phyloP scores from a whole-genome alignment of 2,888 invertebrate species.

The Malthinus seriepunctatus region DNA sequence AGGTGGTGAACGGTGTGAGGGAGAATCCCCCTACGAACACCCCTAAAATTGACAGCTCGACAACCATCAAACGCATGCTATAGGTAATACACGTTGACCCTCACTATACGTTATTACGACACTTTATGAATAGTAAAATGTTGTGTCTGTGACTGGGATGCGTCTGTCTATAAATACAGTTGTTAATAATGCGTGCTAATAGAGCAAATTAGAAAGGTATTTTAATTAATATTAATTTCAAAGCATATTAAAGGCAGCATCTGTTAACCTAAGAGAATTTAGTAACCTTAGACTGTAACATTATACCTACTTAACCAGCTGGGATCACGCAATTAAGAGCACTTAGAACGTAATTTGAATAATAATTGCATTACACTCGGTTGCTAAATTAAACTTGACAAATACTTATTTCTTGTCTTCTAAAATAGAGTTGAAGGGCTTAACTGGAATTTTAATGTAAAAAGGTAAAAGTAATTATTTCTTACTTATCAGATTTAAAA shows the following conservation, averaged over 20 bases:
- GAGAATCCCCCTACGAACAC: slow-evolving; percentile 24
- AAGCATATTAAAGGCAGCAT: slow-evolving; percentile 34
- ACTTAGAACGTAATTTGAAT: slow-evolving; percentile 43
- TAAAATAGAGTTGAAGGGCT: slow-evolving; percentile 27
- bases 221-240: slow-evolving; percentile 36
- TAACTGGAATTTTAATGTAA: slow-evolving; percentile 34
- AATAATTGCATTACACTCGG: slow-evolving; percentile 39
- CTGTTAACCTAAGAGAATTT: slow-evolving; percentile 39
- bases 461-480: slow-evolving; percentile 25
- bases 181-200: slow-evolving; percentile 27
- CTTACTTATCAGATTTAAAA: slow-evolving; percentile 19
- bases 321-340: slow-evolving; percentile 42
- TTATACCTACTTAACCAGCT: slow-evolving; percentile 42
- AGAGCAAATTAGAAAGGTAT: slow-evolving; percentile 34
- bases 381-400: slow-evolving; percentile 37
- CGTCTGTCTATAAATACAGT: slow-evolving; percentile 20
- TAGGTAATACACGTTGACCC: slow-evolving; percentile 11
- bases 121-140: slow-evolving; percentile 5
- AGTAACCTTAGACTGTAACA: slow-evolving; percentile 40
- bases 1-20: slow-evolving; percentile 24
- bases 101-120: not conserved
- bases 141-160: not conserved
- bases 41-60: slow-evolving; percentile 25
- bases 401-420: slow-evolving; percentile 33
- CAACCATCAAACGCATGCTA: slow-evolving; percentile 24